Percentiles rank a stretch among this genome's conserved stretches.
These are phyloP conservation scores for Megathymus violae DNA, from an alignment of 1,140 invertebrate species.

Conservation along the genomic window DNA sequence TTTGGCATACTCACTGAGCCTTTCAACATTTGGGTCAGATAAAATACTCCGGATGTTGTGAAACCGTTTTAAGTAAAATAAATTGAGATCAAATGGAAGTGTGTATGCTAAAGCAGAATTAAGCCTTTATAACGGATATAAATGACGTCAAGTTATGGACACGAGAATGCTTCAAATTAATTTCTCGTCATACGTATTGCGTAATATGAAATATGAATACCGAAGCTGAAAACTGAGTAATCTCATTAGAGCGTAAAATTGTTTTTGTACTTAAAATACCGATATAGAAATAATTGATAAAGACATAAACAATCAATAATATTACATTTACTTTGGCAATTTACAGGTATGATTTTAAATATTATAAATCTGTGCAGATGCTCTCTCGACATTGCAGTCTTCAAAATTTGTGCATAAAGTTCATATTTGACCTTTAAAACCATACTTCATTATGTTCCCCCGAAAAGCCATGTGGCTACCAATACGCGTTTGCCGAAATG, in stretches of 20 bases:
- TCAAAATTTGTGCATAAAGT: too few relatives aligned
- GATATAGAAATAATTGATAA: too few relatives aligned
- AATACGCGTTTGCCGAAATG: too few relatives aligned
- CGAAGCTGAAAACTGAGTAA: not conserved
- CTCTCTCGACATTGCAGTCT: too few relatives aligned
- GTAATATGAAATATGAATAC: slow-evolving; percentile 19
- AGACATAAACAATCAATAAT: too few relatives aligned
- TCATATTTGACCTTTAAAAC: too few relatives aligned
- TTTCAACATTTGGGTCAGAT: slow-evolving; percentile 7
- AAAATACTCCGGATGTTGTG: not conserved
- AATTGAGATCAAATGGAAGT: slow-evolving; percentile 4
- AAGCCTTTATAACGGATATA: slow-evolving; percentile 25
- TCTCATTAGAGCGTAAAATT: not conserved
- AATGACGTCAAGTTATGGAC: slow-evolving; percentile 29
- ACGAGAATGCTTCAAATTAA: slow-evolving; percentile 23
- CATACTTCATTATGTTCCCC: too few relatives aligned
- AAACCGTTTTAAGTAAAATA: not conserved
- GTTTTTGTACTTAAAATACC: not conserved
- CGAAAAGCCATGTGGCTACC: too few relatives aligned
- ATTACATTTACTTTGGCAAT: too few relatives aligned
- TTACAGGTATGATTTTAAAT: too few relatives aligned
- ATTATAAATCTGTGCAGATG: too few relatives aligned
- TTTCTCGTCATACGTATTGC: slow-evolving; percentile 19
- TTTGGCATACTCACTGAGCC: slow-evolving; percentile 8
- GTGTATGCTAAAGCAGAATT: slow-evolving; percentile 7